Conservation (phyloP, 1,140 invertebrate species). For the Phortica variegata region DNA sequence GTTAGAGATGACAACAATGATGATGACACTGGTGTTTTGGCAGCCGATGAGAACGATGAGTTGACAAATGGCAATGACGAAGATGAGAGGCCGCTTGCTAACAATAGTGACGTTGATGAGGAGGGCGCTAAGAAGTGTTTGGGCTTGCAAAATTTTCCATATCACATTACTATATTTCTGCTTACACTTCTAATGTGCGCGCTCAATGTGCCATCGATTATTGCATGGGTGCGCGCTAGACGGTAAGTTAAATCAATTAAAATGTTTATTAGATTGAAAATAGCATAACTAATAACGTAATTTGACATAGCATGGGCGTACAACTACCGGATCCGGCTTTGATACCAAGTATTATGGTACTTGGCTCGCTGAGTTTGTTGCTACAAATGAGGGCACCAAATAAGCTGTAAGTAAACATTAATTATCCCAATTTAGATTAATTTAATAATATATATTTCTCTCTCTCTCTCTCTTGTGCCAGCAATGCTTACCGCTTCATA, state of each 20-base stretch:
- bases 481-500: constrained; percentile 59
- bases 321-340: constrained; percentile 38
- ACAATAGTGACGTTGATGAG: not conserved
- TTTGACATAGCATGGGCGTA: constrained; percentile 12
- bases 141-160: constrained; percentile 56
- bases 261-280: not conserved
- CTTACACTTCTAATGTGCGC: constrained; percentile 60
- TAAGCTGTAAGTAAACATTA: constrained; percentile 39
- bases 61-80: not conserved
- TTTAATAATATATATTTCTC: not conserved
- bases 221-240: constrained; percentile 67
- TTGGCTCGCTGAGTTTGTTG: constrained; percentile 33
- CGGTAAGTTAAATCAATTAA: constrained; percentile 57
- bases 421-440: not conserved
- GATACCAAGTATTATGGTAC: constrained; percentile 22
- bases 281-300: not conserved
- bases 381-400: constrained; percentile 42
- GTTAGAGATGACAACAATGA: not conserved
- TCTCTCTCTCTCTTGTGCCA: constrained; percentile 34
- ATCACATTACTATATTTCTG: constrained; percentile 65
- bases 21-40: no score
- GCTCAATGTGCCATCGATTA: constrained; percentile 60
- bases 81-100: not conserved
- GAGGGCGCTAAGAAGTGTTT: constrained; percentile 20
- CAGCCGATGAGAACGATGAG: no score